phyloP scores from a whole-genome alignment of 2,888 invertebrate genomes.

The Bruchidius siliquastri region DNA sequence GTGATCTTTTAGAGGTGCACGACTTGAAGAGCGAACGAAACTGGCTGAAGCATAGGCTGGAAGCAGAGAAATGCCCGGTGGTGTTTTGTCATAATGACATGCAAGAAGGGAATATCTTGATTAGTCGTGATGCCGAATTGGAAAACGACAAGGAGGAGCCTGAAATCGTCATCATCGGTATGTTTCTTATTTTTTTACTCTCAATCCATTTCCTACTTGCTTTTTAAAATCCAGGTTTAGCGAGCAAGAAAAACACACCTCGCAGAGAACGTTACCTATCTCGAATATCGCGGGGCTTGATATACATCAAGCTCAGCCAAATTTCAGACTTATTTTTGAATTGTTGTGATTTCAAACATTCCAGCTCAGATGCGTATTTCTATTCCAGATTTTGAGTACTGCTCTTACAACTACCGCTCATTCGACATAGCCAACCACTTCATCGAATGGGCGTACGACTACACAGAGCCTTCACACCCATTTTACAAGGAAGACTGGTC shows the following conservation, averaged over 20 bases:
- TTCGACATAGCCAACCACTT: constrained; percentile 96
- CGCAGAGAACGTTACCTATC: too few species aligned
- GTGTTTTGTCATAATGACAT: constrained; percentile 94
- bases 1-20: constrained; percentile 25
- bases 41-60: constrained; percentile 63
- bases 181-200: constrained; percentile 14
- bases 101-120: constrained; percentile 80
- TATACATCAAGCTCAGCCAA: too few species aligned
- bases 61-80: constrained; percentile 67
- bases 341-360: too few species aligned
- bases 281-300: too few species aligned
- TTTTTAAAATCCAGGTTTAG: too few species aligned
- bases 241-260: too few species aligned
- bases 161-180: constrained; percentile 43
- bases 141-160: constrained; percentile 32
- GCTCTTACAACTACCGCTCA: constrained; percentile 89
- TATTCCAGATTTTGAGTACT: constrained; percentile 81
- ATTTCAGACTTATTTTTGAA: too few species aligned
- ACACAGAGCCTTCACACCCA: constrained; percentile 72
- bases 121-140: constrained; percentile 46
- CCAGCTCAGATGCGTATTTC: too few species aligned
- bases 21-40: constrained; percentile 64
- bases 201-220: not conserved
- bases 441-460: constrained; percentile 87
- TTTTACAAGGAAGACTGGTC: constrained; percentile 66